Evolutionary conservation across 2,888 invertebrate species (phyloP), one percentile per base, ranked within the genome.

Genomic region (Apotomis betuletana): DNA sequence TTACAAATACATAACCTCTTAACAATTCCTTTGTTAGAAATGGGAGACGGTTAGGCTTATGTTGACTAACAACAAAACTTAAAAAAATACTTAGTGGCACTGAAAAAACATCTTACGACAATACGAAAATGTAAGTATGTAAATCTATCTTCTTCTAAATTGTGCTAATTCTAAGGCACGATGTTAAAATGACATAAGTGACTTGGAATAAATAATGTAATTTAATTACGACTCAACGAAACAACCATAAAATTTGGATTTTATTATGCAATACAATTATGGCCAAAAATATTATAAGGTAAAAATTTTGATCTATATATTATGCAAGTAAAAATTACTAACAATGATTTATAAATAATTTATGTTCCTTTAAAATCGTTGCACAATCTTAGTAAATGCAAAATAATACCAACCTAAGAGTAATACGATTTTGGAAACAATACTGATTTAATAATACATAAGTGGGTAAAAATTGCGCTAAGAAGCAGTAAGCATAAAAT

Each of bases 121-220:
- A 76, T 64, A 67, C 70, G 73, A 80, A 82, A 78, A 77, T 77
- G 76, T 80, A 79, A 80, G 81, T 77, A 79, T 67, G 49, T 67
- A 80, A 81, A 82, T 76, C 79, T 81, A 77, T 74, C 80, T 77
- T 79, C 60, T 77, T 75, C 78, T 80, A 83, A 85, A 81, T 88
- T 88, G 90, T 89, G 89, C 89, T 83, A 81, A 78, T 74, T 82
- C 76, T 87, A 89, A 88, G 89, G 89, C 89, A 90, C 90, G 81
- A 79, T 73, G 76, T 65, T 69, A 74, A 70, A 74, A 73, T 61
- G 27, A 67, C 51, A 65, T 38, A 41, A 69, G 60, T 74, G 63
- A 74, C 59, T 55, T 46, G 57, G 59, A 69, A 71, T 63, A 74
- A 68, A 64, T 44, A 58, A 68, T 46, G 49, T 67, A 57, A 67